Conservation (phyloP, 2,113 vertebrate species). For the Calonectris borealis region DNA sequence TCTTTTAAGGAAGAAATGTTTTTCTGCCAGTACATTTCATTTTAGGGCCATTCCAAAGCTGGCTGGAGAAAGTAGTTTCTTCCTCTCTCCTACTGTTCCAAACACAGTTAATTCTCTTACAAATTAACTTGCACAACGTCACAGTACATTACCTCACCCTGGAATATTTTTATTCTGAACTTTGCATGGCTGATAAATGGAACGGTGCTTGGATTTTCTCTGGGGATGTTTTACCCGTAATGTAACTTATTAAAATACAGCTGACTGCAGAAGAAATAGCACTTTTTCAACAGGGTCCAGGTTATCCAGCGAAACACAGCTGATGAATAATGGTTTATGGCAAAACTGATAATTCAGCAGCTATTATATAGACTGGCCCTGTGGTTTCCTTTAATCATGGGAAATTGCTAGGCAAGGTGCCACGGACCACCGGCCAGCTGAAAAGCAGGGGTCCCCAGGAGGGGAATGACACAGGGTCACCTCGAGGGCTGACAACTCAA, state of each 20-base stretch:
- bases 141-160: conserved; percentile 39
- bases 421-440: accelerated
- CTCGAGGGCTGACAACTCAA: accelerated
- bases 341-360: conserved; percentile 22
- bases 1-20: background rate
- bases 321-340: conserved; percentile 34
- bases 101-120: conserved; percentile 48
- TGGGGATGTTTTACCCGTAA: conserved; percentile 24
- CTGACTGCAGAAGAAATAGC: conserved; percentile 36
- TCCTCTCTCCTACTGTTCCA: background rate
- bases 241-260: conserved; percentile 68
- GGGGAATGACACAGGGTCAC: background rate
- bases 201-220: conserved; percentile 27
- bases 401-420: background rate
- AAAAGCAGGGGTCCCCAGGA: background rate
- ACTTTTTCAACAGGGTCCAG: background rate
- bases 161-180: conserved; percentile 32
- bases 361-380: background rate
- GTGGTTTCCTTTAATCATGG: background rate
- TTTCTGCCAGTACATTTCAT: background rate
- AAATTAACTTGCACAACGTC: conserved; percentile 50
- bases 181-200: conserved; percentile 7
- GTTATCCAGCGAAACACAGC: background rate
- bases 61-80: background rate
- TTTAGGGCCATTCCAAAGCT: background rate